Conservation (phyloP, 2,113 vertebrate genomes). For the Cheirogaleus medius region DNA sequence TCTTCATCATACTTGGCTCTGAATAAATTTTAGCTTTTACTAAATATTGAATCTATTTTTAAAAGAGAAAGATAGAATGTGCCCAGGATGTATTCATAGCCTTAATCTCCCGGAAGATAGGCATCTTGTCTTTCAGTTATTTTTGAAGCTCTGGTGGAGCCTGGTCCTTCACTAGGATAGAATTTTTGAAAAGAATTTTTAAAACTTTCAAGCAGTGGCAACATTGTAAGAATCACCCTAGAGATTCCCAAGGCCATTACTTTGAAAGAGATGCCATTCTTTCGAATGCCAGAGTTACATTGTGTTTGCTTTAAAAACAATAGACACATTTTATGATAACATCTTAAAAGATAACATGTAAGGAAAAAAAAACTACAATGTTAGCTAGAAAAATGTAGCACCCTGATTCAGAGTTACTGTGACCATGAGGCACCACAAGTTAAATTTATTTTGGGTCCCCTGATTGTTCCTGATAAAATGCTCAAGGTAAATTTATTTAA, state of each 20-base stretch:
- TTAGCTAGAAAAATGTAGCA: neutral
- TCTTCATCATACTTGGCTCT: constrained; percentile 31
- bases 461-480: neutral
- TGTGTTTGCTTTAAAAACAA: neutral
- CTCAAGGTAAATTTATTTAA: neutral
- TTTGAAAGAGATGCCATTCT: constrained; percentile 8
- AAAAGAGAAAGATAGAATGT: neutral
- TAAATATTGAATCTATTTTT: constrained; percentile 41
- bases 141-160: neutral
- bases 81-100: neutral
- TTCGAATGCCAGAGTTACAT: neutral
- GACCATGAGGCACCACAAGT: neutral
- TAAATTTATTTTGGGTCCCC: neutral
- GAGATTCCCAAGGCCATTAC: neutral
- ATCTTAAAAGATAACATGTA: neutral
- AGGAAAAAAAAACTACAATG: neutral
- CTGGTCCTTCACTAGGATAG: neutral
- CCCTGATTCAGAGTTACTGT: neutral
- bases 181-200: constrained; percentile 11
- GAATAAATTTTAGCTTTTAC: constrained; percentile 47
- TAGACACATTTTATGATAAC: neutral
- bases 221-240: neutral
- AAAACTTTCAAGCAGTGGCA: neutral
- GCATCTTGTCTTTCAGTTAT: neutral
- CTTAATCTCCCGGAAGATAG: neutral